Evolutionary conservation across 2,888 invertebrate genomes (phyloP), one percentile per base, ranked within the genome.

Genomic region (Eretmocerus hayati): DNA sequence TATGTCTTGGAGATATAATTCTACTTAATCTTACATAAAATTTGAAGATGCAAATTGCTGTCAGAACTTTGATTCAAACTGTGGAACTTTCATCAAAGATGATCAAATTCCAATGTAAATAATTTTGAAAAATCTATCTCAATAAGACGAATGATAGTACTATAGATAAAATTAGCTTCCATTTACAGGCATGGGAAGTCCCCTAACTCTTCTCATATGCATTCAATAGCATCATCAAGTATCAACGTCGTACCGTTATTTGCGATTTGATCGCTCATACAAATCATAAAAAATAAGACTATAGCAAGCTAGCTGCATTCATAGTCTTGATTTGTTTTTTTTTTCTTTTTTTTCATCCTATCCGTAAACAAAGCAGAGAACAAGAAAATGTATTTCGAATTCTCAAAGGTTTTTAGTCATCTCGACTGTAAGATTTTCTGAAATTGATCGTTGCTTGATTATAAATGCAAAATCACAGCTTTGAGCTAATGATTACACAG

Each of bases 381-480:
- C 35, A 42, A 42, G 39, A 26, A 26, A 42, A 42, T 11, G 32
- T 23, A 9, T 45, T 47, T 47, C 20, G 19, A 46, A 39, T 20
- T 26, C n/a, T 38, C 45, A 38, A 38, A 21, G 38, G 42, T 30
- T 21, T 43, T 41, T 43, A 26, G 42, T 42, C 45, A 42, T 41
- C 37, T 15, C 42, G 42, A 42, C 33, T 37, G 42, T 35, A 48
- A 37, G 18, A 36, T 40, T 36, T 20, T 45, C 22, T 37, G 45
- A 40, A 26, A 20, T 49, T 52, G 49, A 49, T 52, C 49, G 43
- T 49, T 8, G 15, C 37, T 40, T 47, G 49, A 49, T 46, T 49
- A 49, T 49, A 44, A 49, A 49, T 53, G 43, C 43, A 49, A 46
- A 52, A 49, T 52, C 52, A 52, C 52, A 46, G 49, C 49, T 49